Base-by-base conservation (phyloP, 2,113 vertebrate species). In the Calonectris borealis region DNA sequence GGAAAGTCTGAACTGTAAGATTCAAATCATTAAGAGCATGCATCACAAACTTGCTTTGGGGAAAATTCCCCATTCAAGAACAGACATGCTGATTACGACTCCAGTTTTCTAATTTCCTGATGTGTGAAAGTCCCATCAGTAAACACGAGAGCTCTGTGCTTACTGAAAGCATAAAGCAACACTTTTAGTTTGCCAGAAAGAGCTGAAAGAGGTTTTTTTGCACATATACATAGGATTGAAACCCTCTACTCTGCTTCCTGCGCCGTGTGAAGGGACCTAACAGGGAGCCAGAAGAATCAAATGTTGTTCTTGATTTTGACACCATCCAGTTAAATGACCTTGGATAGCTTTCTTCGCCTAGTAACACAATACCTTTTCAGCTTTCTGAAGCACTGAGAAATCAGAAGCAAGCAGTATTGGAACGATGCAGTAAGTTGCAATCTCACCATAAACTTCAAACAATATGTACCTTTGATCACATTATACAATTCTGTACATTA, bases 31-130 rank as follows among this genome's bases (percentile, higher is more conserved):
- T 36, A 78, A 58, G 8, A 83, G 46, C 38, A 34, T 6, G 4
- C 78, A 93, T 75, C 68, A 48, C 82, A 80, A 80, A 58, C 51
- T 93, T 48, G 94, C 95, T 96, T 78, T 80, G 82, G 82, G 91
- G 87, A 90, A 97, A 97, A 97, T 96, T 97, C 94, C 95, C 92
- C 60, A 21, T 92, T 97, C 97, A 97, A 95, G 95, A 96, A 90
- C 64, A 93, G 95, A 83, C 96, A 92, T 3, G 94, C 48, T 81
- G 93, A 55, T 96, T 88, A 68, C 1, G 0, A 73, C 85, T 96
- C 84, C 75, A 73, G n/a, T 44, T 92, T 83, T 84, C 81, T 95
- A 68, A 95, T 93, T 96, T 94, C 95, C 93, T 85, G 87, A 96
- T 0, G 1, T 83, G 89, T 94, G 82, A 97, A 94, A 90, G 44